Base-by-base conservation (phyloP, 2,113 vertebrate genomes). In the Thunnus maccoyii region DNA sequence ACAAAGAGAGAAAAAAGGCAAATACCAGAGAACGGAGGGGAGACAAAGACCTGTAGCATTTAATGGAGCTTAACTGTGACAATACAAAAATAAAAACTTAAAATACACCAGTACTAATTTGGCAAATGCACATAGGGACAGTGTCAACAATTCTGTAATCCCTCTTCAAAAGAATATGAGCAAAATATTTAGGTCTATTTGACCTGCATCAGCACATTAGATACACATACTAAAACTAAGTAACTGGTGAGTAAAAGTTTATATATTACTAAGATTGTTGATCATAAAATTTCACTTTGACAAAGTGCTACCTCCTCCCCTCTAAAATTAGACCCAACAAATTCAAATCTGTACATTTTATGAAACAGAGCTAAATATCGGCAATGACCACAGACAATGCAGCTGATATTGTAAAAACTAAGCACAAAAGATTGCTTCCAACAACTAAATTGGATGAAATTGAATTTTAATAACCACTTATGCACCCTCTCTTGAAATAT, bases 21-120 rank as follows among this genome's bases (percentile, higher is more conserved):
- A 82, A 88, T 83, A 80, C 36, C 71, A 84, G 20, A 87, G 64
- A 85, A 82, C 54, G 61, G 68, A 85, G 61, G 41, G 32, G 27
- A 62, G 15, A 78, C 67, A 87, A 5, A 66, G 74, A 90, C 88
- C 85, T 87, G 86, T 73, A 75, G 87, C 71, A 80, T 79, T 80
- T 78, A 73, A 72, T 66, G 13, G 41, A 85, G 60, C 73, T 78
- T 17, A 83, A 82, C 62, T 71, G n/a, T n/a, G 14, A 27, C 62
- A 76, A 36, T 27, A 72, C 50, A 64, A 30, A 27, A 65, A 78
- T 52, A 44, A 41, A 79, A 78, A 65, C 9, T 50, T 55, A 58
- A 67, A 77, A 69, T 64, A 56, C 57, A 73, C 14, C 17, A 51
- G 5, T 41, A n/a, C 54, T 83, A 58, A 67, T 51, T 22, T 73